A percentile compares a stretch with the other conserved stretches of the same genome.
Evolutionary conservation across 1,140 invertebrate species (phyloP).

Genomic region (Magallana gigas): DNA sequence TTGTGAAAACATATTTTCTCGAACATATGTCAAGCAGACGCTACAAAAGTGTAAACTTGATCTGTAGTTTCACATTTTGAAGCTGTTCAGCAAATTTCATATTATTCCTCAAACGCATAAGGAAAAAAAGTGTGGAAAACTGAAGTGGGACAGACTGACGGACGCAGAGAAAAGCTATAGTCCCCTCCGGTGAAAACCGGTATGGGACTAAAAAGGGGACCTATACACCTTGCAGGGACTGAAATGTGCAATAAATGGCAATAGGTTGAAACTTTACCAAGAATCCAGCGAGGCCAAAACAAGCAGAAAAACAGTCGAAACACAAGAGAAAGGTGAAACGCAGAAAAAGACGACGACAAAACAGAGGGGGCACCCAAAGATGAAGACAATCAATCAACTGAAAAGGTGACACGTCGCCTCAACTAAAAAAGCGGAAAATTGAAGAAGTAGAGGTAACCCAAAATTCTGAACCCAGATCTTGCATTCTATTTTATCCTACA

Average conservation of each 20-base stretch:
- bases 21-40: no score
- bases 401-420: background rate
- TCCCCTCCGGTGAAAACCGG: no score
- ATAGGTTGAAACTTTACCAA: background rate
- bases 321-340: conserved; percentile 2
- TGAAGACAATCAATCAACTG: background rate
- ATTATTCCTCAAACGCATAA: no score
- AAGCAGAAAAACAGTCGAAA: background rate
- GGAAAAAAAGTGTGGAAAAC: no score
- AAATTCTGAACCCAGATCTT: background rate
- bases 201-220: no score
- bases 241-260: conserved; percentile 16
- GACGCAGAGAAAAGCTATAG: no score
- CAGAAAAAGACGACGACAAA: background rate
- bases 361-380: background rate
- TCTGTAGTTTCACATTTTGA: no score
- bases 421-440: background rate
- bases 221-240: conserved; percentile 12
- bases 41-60: no score
- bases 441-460: background rate
- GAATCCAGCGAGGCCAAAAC: background rate
- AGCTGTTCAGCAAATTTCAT: no score
- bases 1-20: no score
- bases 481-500: background rate
- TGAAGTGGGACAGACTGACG: no score